Base-by-base conservation (phyloP, 2,113 vertebrate species). In the Orthonyx spaldingii region DNA sequence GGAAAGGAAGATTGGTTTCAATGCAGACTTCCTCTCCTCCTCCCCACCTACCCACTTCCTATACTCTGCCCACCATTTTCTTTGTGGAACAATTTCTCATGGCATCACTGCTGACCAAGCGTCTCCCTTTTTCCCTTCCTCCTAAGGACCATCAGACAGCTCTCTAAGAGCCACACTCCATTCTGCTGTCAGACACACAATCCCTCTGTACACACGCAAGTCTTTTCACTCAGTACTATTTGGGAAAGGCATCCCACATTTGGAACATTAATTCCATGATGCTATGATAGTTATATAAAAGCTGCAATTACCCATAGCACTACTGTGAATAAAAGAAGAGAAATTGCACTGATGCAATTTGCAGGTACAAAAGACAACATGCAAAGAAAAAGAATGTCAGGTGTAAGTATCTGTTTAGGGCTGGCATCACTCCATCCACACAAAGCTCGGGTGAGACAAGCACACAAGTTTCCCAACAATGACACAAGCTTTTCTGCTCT, bases 131-230 rank as follows among this genome's bases (percentile, higher is more conserved):
- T 32, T 41, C 42, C 72, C 26, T 56, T 82, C 66, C 71, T 71
- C 33, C 53, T 56, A 33, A 50, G 57, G n/a, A 37, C 41, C 33
- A 88, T 11, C 55, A 39, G 53, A 32, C 24, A 75, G 75, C 30
- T 79, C 53, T 27, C 46, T 1, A 4, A 71, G 80, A 89, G 13
- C 53, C 68, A 83, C 35, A 33, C 16, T 57, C 30, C 27, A 4
- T 35, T 69, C 66, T 56, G n/a, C 1, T 42, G 46, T 16, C 7
- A 0, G 60, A 81, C 5, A 9, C 7, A 32, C 0, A 0, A 22
- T 35, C 13, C 33, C 21, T 30, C 70, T 66, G 37, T 24, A 57
- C 6, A 61, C 32, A 24, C 1, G 1, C 28, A 61, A 24, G 18
- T 65, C 59, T 68, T 46, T 81, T 55, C 59, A 74, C 22, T 41